Conservation (phyloP, 2,797 vertebrate species). For the Lithobates sylvaticus region DNA sequence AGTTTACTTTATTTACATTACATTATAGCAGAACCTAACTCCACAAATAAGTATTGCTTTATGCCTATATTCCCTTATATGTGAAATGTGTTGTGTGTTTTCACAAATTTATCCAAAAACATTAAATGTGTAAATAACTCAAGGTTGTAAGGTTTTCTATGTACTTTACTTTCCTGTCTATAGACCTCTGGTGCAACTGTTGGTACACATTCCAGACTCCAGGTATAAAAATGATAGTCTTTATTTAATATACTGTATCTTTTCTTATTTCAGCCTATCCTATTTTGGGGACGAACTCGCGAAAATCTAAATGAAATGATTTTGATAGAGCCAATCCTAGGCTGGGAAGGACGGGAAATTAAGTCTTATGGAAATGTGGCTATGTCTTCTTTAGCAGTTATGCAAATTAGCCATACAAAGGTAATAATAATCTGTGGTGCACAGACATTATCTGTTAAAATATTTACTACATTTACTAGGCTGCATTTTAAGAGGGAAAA, state of each 20-base stretch:
- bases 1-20: too few relatives aligned
- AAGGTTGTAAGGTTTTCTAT: too few relatives aligned
- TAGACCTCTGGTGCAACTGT: too few relatives aligned
- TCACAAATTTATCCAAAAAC: too few relatives aligned
- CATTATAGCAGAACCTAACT: too few relatives aligned
- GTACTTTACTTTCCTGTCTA: too few relatives aligned
- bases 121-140: too few relatives aligned
- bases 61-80: too few relatives aligned
- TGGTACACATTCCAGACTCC: not conserved
- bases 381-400: constrained; percentile 79
- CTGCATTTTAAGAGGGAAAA: too few relatives aligned
- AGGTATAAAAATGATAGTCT: not conserved
- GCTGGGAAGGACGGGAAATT: constrained; percentile 81
- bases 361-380: constrained; percentile 81
- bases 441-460: not conserved
- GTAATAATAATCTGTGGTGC: constrained; percentile 65
- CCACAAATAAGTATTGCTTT: too few relatives aligned
- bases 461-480: too few relatives aligned
- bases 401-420: constrained; percentile 75
- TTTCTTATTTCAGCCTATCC: constrained; percentile 70
- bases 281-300: constrained; percentile 78
- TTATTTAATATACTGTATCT: not conserved
- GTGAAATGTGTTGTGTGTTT: too few relatives aligned
- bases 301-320: constrained; percentile 78
- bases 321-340: constrained; percentile 75